Evolutionary conservation across 2,797 vertebrate species (phyloP).

Genomic region (Sebastes nivosus): DNA sequence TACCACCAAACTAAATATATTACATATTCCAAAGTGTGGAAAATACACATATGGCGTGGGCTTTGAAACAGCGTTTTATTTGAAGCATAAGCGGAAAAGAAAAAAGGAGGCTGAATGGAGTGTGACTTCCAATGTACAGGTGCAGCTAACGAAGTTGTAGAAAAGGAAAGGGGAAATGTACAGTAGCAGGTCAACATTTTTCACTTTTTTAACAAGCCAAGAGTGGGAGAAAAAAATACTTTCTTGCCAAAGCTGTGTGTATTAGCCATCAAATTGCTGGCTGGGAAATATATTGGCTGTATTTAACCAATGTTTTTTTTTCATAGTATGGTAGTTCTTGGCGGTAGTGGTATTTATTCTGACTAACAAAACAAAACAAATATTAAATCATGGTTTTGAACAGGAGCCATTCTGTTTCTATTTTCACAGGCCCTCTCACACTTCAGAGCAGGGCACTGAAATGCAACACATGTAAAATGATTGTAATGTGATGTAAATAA

Average conservation of each 20-base stretch:
- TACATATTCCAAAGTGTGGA: constrained; percentile 79
- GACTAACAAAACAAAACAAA: neutral
- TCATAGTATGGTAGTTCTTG: constrained; percentile 6
- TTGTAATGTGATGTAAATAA: neutral
- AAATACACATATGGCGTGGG: constrained; percentile 78
- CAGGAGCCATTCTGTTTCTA: neutral
- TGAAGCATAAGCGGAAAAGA: constrained; percentile 75
- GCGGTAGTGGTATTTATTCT: constrained; percentile 20
- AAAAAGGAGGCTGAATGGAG: constrained; percentile 61
- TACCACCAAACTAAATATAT: constrained; percentile 80
- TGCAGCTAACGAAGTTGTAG: constrained; percentile 69
- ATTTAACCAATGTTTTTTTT: constrained; percentile 19
- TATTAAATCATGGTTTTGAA: neutral
- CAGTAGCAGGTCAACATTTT: constrained; percentile 66
- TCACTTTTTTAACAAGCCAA: constrained; percentile 66
- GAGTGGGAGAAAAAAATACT: constrained; percentile 21
- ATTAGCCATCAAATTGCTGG: constrained; percentile 40
- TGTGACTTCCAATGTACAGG: constrained; percentile 71
- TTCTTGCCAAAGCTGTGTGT: constrained; percentile 31
- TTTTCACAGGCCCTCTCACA: neutral
- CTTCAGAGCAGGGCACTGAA: neutral
- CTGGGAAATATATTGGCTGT: constrained; percentile 27
- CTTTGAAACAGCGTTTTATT: constrained; percentile 80
- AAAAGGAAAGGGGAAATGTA: constrained; percentile 58
- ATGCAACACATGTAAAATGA: neutral